Evolutionary conservation across 2,797 vertebrate genomes (phyloP).

Genomic region (Gobionotothen gibberifrons): DNA sequence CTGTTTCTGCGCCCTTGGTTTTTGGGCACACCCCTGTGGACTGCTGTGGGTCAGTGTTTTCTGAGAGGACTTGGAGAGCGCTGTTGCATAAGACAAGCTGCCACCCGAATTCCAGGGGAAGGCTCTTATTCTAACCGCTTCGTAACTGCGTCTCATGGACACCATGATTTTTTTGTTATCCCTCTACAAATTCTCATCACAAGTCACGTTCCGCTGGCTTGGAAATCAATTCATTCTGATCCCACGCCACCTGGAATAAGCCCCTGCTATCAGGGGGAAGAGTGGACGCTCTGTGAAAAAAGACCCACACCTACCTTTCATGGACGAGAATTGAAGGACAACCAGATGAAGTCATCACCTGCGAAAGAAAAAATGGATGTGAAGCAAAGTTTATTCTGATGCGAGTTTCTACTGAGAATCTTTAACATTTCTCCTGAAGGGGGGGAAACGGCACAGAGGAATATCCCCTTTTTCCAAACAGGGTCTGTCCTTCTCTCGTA

Average conservation of each 20-base stretch:
- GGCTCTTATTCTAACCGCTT: constrained; percentile 45
- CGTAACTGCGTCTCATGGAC: constrained; percentile 51
- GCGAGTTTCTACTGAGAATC: constrained; percentile 52
- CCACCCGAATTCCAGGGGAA: constrained; percentile 67
- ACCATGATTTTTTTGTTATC: constrained; percentile 67
- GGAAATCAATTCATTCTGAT: constrained; percentile 72
- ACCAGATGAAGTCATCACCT: constrained; percentile 64
- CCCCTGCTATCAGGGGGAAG: constrained; percentile 49
- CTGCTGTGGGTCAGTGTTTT: constrained; percentile 72
- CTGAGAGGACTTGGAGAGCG: constrained; percentile 61
- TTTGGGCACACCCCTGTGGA: constrained; percentile 79
- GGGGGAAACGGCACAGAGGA: constrained; percentile 67
- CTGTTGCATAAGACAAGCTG: constrained; percentile 62
- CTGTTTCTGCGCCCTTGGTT: constrained; percentile 69
- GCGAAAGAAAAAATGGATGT: constrained; percentile 68
- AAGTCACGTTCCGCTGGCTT: constrained; percentile 71
- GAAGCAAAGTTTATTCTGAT: constrained; percentile 72
- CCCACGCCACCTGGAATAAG: constrained; percentile 77
- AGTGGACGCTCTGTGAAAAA: constrained; percentile 55
- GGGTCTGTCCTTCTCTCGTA: constrained; percentile 59
- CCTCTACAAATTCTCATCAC: constrained; percentile 66
- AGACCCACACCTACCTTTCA: constrained; percentile 55
- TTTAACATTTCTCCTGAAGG: constrained; percentile 50
- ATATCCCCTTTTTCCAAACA: constrained; percentile 60
- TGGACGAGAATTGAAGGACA: constrained; percentile 68